Evolutionary conservation across 1,140 invertebrate genomes (phyloP), one percentile per base, ranked within the genome.

Genomic region (Saccostrea glomerata): DNA sequence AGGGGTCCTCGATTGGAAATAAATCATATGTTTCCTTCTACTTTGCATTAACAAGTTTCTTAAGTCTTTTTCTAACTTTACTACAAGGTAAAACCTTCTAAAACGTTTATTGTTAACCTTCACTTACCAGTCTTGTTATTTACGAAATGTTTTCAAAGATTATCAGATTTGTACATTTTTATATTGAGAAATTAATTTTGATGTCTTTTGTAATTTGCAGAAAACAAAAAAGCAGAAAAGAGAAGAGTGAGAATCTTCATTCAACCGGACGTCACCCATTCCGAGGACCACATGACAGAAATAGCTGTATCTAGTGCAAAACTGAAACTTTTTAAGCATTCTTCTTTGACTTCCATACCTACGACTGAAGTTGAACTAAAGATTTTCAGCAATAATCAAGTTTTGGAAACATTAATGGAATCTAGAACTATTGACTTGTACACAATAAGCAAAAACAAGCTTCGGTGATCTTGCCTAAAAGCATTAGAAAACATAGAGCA

Each of bases 291-390:
- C 25, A 85, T 17, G 23, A 60, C 17, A 25, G 84, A 85, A 60
- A 63, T 13, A 58, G 58, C 15, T 13, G 56, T 85, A 58, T 58
- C 55, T 23, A 60, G 17, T 36, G 84, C 84, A 63, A 85, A 60
- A 63, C n/a, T 85, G 3, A 85, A 63, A 85, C 47, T 85, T 15
- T 85, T 85, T 56, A 85, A 85, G 20, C 84, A 85, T 63, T 36
- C 58, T 30, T 36, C 30, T 7, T 40, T 60, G n/a, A 40, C 6
- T 63, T 12, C 54, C 5, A 36, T n/a, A 17, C 55, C n/a, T n/a
- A 58, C 55, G 36, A 30, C 23, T n/a, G 55, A 56, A 58, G 84
- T 63, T 60, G 30, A 56, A 36, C 30, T 56, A 58, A 85, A 56
- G 40, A 23, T 85, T 63, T 40, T 56, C n/a, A 63, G 7, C 30